Evolutionary conservation across 2,888 invertebrate species (phyloP).

Genomic region (Notodonta dromedarius): DNA sequence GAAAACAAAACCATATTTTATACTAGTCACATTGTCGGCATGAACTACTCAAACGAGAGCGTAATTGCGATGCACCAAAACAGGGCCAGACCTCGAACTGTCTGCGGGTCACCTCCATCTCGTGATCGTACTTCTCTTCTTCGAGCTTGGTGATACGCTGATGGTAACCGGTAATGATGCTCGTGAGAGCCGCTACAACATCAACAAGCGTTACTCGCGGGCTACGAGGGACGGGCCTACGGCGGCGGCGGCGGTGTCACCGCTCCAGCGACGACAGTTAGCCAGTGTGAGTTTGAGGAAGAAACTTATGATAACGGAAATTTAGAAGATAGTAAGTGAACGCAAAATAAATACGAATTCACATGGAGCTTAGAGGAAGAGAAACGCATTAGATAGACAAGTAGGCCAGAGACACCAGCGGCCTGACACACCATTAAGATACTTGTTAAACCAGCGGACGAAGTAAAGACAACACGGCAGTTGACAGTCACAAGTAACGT

Average conservation of each 20-base stretch:
- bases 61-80: slow-evolving; percentile 70
- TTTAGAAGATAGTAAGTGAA: slow-evolving; percentile 67
- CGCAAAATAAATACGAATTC: slow-evolving; percentile 61
- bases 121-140: slow-evolving; percentile 98
- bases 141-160: slow-evolving; percentile 92
- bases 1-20: slow-evolving; percentile 75
- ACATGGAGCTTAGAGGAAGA: slow-evolving; percentile 72
- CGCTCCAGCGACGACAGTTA: slow-evolving; percentile 61
- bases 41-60: slow-evolving; percentile 79
- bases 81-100: slow-evolving; percentile 94
- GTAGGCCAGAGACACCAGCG: slow-evolving; percentile 56
- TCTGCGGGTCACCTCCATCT: slow-evolving; percentile 97
- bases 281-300: slow-evolving; percentile 65
- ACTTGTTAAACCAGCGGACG: slow-evolving; percentile 68
- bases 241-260: slow-evolving; percentile 33
- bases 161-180: slow-evolving; percentile 91
- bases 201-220: slow-evolving; percentile 74
- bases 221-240: slow-evolving; percentile 15
- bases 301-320: slow-evolving; percentile 60
- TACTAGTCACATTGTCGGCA: slow-evolving; percentile 80
- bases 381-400: slow-evolving; percentile 68
- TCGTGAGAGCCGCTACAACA: slow-evolving; percentile 87
- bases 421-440: slow-evolving; percentile 56
- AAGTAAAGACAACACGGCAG: slow-evolving; percentile 73
- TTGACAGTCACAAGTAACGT: slow-evolving; percentile 70